Base-by-base conservation (phyloP, 23 tunicate genomes). In the Ciona savignyi region DNA sequence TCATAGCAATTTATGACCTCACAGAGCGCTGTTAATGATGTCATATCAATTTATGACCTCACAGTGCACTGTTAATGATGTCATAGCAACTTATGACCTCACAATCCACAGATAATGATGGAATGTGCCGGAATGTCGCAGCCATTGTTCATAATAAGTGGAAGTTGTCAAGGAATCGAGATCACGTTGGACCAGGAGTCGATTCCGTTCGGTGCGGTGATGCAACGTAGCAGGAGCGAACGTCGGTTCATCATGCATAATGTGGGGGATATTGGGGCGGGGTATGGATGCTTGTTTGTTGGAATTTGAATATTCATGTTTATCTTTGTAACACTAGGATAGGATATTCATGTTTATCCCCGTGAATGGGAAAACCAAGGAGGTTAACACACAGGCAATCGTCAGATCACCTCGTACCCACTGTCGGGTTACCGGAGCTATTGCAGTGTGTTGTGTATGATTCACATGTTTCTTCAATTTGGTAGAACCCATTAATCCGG, bases 61-160 rank as follows among this genome's bases (percentile, higher is more conserved):
- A n/a, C n/a, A n/a, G n/a, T n/a, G n/a, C n/a, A n/a, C n/a, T n/a
- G n/a, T n/a, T n/a, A n/a, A n/a, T n/a, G n/a, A n/a, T n/a, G n/a
- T n/a, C n/a, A n/a, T n/a, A n/a, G n/a, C 15, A 42, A 42, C 15
- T 42, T 42, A 42, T 42, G 15, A 6, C 15, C 9, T 6, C 56
- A 42, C 22, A 27, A 24, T n/a, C 23, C 21, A 31, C 62, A 88
- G 82, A 60, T 93, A 2, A 78, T 94, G 99, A 82, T 94, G 88
- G 99, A 94, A 64, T 94, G 95, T 63, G 90, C 88, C 25, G 99
- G 90, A 25, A 75, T 87, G 85, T 94, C 99, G 20, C 88, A 94
- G 63, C 99, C 93, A 4, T 34, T 94, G 25, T 86, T 94, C 65
- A 83, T 87, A 19, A 81, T 94, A 21, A 86, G 69, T 64, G 99